These are phyloP conservation scores for Tachysurus fulvidraco DNA, from an alignment of 2,113 vertebrate genomes.

Conservation along the genomic window DNA sequence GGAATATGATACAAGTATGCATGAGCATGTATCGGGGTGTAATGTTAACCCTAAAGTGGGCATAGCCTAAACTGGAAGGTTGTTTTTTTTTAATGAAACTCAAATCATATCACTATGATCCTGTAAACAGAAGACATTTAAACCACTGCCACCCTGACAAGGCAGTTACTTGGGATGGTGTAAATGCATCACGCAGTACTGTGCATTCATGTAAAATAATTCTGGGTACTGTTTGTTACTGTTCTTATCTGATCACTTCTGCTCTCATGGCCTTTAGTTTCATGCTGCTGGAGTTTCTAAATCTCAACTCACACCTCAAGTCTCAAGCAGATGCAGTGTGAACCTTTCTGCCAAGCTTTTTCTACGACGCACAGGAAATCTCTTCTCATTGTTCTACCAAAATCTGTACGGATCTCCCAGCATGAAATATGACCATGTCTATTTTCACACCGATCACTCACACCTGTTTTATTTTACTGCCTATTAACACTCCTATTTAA, in stretches of 20 bases:
- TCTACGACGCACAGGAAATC: background rate
- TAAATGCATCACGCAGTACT: background rate
- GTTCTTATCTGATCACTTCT: background rate
- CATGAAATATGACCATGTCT: too few species aligned
- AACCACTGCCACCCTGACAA: background rate
- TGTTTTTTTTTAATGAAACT: background rate
- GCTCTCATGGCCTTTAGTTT: background rate
- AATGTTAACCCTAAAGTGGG: background rate
- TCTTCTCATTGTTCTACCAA: background rate
- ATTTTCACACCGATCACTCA: too few species aligned
- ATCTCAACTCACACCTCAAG: background rate
- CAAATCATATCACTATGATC: background rate
- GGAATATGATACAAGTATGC: background rate
- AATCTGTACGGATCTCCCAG: background rate
- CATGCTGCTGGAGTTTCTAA: background rate
- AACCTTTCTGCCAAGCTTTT: background rate
- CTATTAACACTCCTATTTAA: too few species aligned
- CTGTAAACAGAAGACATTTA: background rate
- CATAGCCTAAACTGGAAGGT: background rate
- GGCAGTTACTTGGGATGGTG: background rate
- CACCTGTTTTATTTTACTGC: too few species aligned
- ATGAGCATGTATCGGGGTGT: background rate
- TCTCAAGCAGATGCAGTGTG: constrained; percentile 4
- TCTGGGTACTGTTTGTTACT: background rate
- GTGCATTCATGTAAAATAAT: background rate